These are phyloP conservation scores for Ochropacha duplaris DNA, from an alignment of 2,888 invertebrate genomes.

Conservation along the genomic window DNA sequence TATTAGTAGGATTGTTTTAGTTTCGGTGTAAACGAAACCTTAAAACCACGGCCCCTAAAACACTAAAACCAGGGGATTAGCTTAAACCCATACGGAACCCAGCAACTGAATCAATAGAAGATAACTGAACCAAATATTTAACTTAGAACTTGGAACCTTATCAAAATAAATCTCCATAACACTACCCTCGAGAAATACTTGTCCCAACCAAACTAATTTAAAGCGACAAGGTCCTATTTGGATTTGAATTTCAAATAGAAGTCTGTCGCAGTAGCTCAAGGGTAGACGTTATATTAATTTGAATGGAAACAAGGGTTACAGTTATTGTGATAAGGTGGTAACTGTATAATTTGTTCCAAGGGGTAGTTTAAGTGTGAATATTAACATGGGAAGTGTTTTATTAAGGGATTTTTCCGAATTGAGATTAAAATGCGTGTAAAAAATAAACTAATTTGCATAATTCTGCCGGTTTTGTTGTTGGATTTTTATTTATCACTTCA, in stretches of 20 bases:
- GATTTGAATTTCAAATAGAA: neutral
- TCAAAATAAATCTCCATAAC: constrained; percentile 2
- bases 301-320: neutral
- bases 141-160: constrained; percentile 16
- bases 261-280: neutral
- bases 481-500: too few relatives aligned
- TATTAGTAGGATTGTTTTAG: too few relatives aligned
- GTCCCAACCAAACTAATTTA: neutral
- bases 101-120: constrained; percentile 41
- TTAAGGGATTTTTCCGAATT: too few relatives aligned
- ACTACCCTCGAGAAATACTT: neutral
- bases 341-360: neutral
- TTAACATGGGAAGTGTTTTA: constrained; percentile 2
- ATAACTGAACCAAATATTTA: constrained; percentile 27
- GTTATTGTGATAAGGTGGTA: neutral
- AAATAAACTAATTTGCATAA: neutral
- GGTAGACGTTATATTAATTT: neutral
- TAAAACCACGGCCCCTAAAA: constrained; percentile 13
- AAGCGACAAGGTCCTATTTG: neutral
- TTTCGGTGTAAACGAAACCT: constrained; percentile 26
- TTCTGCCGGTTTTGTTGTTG: too few relatives aligned
- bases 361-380: neutral
- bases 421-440: too few relatives aligned
- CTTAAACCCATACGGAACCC: constrained; percentile 18
- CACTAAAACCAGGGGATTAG: constrained; percentile 25